Conservation (phyloP, 92 coral and sea anemone genomes). For the Epizoanthus ramosus region DNA sequence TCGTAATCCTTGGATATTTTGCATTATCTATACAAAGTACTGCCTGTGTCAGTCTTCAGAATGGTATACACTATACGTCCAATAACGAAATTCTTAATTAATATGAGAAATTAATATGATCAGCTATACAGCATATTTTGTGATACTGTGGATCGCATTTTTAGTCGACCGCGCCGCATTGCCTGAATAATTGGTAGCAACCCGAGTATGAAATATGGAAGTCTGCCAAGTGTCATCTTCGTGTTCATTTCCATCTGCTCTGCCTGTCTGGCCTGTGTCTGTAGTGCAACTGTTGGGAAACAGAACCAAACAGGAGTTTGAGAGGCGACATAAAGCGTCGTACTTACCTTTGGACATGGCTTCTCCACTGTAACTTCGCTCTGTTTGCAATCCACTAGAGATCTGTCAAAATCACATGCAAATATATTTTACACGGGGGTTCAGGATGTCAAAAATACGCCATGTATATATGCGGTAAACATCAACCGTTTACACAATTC, state of each 20-base stretch:
- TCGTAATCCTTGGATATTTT: too few species aligned
- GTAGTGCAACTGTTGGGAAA: not conserved
- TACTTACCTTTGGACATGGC: constrained; percentile 35
- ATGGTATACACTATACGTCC: too few species aligned
- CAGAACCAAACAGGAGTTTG: not conserved
- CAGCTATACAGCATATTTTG: too few species aligned
- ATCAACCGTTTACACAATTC: not conserved
- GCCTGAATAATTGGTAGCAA: not conserved
- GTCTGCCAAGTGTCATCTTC: not conserved
- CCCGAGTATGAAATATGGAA: not conserved
- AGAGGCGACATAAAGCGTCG: not conserved
- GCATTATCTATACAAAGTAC: too few species aligned
- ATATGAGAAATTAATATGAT: too few species aligned
- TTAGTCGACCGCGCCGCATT: too few species aligned
- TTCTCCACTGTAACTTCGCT: constrained; percentile 17
- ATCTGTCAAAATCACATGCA: constrained; percentile 30
- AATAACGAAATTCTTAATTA: too few species aligned
- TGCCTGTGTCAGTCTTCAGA: too few species aligned
- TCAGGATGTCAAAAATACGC: constrained; percentile 7
- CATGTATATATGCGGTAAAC: too few species aligned
- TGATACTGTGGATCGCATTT: too few species aligned
- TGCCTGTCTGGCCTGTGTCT: not conserved
- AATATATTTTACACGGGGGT: constrained; percentile 23
- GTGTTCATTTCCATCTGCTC: not conserved
- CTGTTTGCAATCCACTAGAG: constrained; percentile 24